Conservation (phyloP, 2,113 vertebrate species). For the Neotoma lepida region DNA sequence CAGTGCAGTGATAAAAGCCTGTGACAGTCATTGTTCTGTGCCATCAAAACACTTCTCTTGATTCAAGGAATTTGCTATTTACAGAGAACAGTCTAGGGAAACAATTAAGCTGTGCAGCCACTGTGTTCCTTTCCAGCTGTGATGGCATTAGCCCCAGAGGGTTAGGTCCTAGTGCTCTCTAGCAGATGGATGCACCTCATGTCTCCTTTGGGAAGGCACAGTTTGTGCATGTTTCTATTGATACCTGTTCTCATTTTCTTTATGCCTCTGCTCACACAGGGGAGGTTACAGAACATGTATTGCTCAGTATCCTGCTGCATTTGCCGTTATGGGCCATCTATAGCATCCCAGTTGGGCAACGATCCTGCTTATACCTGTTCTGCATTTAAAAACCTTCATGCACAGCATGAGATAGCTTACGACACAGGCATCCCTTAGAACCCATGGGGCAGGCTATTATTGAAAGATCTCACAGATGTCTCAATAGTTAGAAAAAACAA, state of each 20-base stretch:
- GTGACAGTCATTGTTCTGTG: neutral
- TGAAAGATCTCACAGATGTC: neutral
- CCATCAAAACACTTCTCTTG: neutral
- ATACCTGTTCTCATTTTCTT: neutral
- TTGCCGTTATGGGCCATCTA: neutral
- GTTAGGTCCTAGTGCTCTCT: neutral
- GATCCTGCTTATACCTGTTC: neutral
- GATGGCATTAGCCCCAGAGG: neutral
- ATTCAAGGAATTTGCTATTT: neutral
- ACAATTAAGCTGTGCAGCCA: neutral
- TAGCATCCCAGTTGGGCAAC: neutral
- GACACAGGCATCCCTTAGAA: neutral
- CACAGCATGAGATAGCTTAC: neutral
- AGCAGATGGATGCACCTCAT: neutral
- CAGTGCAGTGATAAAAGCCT: neutral
- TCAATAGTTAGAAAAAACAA: neutral
- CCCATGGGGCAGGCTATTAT: neutral
- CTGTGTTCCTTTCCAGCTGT: neutral
- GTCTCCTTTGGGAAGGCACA: neutral
- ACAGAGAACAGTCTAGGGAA: neutral
- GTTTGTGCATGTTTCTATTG: neutral
- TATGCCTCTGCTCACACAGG: neutral
- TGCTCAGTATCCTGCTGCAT: neutral
- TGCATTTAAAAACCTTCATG: neutral
- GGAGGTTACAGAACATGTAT: neutral